A percentile compares a stretch with the other conserved stretches of the same genome.
phyloP scores from a whole-genome alignment of 2,888 invertebrate genomes.

The Callosobruchus maculatus region DNA sequence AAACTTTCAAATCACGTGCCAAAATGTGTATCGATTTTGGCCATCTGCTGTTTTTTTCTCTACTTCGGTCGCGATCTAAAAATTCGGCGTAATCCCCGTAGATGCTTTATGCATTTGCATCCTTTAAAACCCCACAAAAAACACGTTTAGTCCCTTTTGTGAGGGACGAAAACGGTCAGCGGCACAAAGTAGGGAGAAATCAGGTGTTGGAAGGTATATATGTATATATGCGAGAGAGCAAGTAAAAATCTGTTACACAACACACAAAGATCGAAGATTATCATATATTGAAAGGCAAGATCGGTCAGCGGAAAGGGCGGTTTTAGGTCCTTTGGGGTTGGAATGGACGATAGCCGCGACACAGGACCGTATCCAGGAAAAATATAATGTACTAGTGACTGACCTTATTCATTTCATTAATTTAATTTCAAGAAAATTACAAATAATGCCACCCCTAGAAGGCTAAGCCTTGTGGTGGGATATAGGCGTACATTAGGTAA shows the following conservation, averaged over 20 bases:
- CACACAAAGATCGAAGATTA: not conserved
- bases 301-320: not conserved
- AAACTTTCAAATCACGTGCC: not conserved
- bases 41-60: not conserved
- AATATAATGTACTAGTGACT: too few species aligned
- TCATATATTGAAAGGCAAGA: not conserved
- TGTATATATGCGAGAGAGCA: not conserved
- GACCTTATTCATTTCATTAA: too few species aligned
- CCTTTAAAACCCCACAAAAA: not conserved
- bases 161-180: not conserved
- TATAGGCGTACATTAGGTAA: too few species aligned
- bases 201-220: not conserved
- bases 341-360: not conserved
- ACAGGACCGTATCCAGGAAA: not conserved
- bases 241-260: not conserved
- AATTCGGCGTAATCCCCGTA: not conserved
- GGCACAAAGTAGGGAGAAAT: not conserved
- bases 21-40: not conserved
- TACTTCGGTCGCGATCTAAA: not conserved
- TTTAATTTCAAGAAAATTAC: too few species aligned
- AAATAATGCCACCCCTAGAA: too few species aligned
- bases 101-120: not conserved
- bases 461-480: too few species aligned
- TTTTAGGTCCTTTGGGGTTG: not conserved
- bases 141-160: not conserved